phyloP scores from a whole-genome alignment of 2,888 invertebrate genomes.

The Papilio protenor region DNA sequence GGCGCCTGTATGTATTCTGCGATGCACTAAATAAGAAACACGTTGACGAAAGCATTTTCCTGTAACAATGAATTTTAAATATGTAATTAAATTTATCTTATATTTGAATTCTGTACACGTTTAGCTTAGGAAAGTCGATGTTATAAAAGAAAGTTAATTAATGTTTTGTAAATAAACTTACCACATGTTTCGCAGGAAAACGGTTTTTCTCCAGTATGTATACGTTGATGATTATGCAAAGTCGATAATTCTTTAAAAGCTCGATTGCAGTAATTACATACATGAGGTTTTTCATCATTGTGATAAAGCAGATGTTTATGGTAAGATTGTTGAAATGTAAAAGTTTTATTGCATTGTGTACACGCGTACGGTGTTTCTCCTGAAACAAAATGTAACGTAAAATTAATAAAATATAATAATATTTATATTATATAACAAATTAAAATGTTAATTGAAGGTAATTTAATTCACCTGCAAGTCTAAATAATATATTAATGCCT shows the following conservation, averaged over 20 bases:
- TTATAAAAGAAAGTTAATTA: not conserved
- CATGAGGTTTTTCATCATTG: slow-evolving; percentile 92
- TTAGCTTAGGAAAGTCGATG: not conserved
- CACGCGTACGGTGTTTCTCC: slow-evolving; percentile 96
- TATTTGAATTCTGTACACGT: not conserved
- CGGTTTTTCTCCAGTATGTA: slow-evolving; percentile 93
- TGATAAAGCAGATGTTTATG: slow-evolving; percentile 95
- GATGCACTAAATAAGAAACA: slow-evolving; percentile 93
- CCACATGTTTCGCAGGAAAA: slow-evolving; percentile 95
- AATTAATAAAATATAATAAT: not conserved
- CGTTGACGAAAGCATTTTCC: slow-evolving; percentile 94
- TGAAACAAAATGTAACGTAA: slow-evolving; percentile 55
- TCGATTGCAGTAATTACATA: slow-evolving; percentile 90
- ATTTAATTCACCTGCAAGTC: not conserved
- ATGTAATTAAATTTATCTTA: not conserved
- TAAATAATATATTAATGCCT: not conserved
- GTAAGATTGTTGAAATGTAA: slow-evolving; percentile 95
- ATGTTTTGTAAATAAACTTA: slow-evolving; percentile 63
- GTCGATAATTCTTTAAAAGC: slow-evolving; percentile 95
- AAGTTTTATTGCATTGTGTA: slow-evolving; percentile 91
- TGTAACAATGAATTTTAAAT: slow-evolving; percentile 62
- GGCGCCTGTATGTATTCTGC: slow-evolving; percentile 92
- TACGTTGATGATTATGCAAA: slow-evolving; percentile 93
- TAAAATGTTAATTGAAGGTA: not conserved
- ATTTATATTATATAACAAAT: not conserved